Percentiles rank a stretch among this genome's conserved stretches.
phyloP scores from a whole-genome alignment of 2,888 invertebrate species.

The Anaspis maculata region DNA sequence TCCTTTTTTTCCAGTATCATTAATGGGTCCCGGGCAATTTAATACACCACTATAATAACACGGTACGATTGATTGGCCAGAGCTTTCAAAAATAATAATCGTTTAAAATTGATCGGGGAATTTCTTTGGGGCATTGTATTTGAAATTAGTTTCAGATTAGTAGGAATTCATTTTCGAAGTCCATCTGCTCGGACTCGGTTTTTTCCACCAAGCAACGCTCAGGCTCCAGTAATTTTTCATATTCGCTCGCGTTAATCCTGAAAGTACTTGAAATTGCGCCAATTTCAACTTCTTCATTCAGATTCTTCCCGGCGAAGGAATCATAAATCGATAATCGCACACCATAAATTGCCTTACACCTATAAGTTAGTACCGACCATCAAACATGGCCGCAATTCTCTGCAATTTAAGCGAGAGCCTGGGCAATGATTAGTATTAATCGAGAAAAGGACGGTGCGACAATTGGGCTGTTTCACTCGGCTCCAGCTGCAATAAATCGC shows the following conservation, averaged over 20 bases:
- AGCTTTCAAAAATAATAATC: conserved; percentile 33
- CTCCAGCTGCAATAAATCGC: too few species aligned
- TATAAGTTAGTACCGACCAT: too few species aligned
- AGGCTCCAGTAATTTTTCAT: conserved; percentile 6
- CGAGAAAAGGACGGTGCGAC: too few species aligned
- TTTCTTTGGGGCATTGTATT: conserved; percentile 31
- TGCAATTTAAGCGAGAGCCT: too few species aligned
- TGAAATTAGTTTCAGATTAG: conserved; percentile 33
- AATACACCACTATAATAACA: conserved; percentile 33
- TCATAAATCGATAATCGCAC: conserved; percentile 13
- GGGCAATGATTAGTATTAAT: too few species aligned
- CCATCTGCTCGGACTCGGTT: too few species aligned
- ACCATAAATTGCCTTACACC: conserved; percentile 10
- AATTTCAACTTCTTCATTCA: conserved; percentile 9
- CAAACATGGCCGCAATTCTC: conserved; percentile 11
- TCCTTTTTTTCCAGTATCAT: conserved; percentile 25
- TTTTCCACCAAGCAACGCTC: too few species aligned
- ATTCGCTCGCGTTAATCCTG: conserved; percentile 5
- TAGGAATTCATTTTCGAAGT: conserved; percentile 16
- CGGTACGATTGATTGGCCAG: conserved; percentile 32
- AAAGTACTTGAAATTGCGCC: conserved; percentile 5
- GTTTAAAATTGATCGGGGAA: conserved; percentile 27
- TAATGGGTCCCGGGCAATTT: conserved; percentile 27
- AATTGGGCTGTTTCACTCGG: too few species aligned
- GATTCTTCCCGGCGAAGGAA: too few species aligned